Evolutionary conservation across 2,888 invertebrate genomes (phyloP), one percentile per base, ranked within the genome.

Genomic region (Rapana venosa): DNA sequence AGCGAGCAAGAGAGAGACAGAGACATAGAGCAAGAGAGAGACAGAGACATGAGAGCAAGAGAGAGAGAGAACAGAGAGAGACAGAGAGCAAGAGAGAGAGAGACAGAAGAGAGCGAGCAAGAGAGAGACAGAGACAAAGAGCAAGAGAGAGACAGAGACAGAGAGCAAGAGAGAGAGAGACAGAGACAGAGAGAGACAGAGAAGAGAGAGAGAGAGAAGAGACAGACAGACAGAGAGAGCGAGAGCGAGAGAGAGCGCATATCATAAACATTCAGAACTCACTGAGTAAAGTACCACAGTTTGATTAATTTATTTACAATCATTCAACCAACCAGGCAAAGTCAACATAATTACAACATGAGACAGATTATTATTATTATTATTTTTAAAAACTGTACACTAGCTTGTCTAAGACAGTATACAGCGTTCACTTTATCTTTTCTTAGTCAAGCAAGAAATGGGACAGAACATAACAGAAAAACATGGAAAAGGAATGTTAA

Each of bases 41-140:
- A 77, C 1, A 77, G 26, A 77, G 26, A 77, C 13, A 61, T 11
- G 26, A 66, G 6, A 66, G 4, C 17, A 35, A 1, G 35, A 13
- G 79, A 35, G 79, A 35, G 79, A 74, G 74, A 74, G 74, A 74
- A 8, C 20, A 13, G 74, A 66, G 66, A 66, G 66, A 66, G 66
- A 66, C 5, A 66, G 66, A 83, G 35, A 36, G 32, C 11, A 35
- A 36, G 35, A 36, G 35, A 36, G 83, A 35, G 47, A 47, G 83
- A 83, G 56, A 36, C 36, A 47, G 56, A 22, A 66, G 66, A n/a
- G n/a, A n/a, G n/a, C n/a, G n/a, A n/a, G n/a, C 2, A 36, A 83
- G 83, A 83, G 83, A 83, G 83, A 83, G 83, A 83, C 36, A 83
- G 83, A 83, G 83, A 83, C 13, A 77, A 4, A 77, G 26, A 77